Conservation (phyloP, 92 coral and sea anemone genomes). For the Palythoa grandiflora region DNA sequence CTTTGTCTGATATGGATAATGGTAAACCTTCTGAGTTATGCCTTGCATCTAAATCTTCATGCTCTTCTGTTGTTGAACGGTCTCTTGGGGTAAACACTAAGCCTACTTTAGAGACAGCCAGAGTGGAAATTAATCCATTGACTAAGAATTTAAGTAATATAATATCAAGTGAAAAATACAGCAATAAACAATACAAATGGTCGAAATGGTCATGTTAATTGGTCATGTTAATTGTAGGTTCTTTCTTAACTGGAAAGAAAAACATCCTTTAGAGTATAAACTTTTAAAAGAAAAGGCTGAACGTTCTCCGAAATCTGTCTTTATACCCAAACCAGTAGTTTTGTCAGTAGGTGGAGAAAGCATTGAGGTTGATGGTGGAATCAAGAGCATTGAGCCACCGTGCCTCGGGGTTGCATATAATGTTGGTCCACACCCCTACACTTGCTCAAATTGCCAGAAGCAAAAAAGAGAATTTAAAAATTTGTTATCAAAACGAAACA, state of each 20-base stretch:
- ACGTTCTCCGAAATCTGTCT: conserved; percentile 22
- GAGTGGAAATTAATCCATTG: neutral
- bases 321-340: conserved; percentile 21
- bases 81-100: neutral
- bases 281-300: conserved; percentile 13
- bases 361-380: conserved; percentile 43
- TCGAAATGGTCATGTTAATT: too few species aligned
- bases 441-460: conserved; percentile 36
- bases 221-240: conserved; percentile 40
- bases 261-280: conserved; percentile 33
- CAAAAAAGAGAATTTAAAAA: conserved; percentile 34
- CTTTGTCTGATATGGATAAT: neutral
- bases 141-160: neutral
- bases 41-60: neutral
- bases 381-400: conserved; percentile 55
- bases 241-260: conserved; percentile 35
- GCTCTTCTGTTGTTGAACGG: neutral
- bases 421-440: conserved; percentile 42
- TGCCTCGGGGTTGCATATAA: conserved; percentile 39
- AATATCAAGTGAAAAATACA: neutral
- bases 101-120: neutral
- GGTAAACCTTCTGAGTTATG: neutral
- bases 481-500: neutral
- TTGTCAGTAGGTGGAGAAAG: conserved; percentile 20
- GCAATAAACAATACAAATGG: neutral